phyloP scores from a whole-genome alignment of 2,888 invertebrate genomes.

The Cheilosia impressa region DNA sequence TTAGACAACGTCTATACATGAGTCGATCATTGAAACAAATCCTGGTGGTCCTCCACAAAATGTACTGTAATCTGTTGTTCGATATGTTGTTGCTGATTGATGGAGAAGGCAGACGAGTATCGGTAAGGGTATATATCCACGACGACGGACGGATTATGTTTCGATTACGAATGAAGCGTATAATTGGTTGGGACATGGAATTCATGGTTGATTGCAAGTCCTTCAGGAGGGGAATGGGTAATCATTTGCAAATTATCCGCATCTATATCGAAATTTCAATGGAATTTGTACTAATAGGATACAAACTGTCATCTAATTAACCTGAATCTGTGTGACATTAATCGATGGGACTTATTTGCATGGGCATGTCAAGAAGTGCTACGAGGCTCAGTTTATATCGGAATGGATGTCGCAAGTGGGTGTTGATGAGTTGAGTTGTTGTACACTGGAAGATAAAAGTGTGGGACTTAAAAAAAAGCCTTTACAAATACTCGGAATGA shows the following conservation, averaged over 20 bases:
- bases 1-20: neutral
- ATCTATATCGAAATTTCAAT: conserved; percentile 13
- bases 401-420: too few relatives aligned
- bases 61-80: conserved; percentile 70
- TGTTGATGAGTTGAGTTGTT: too few relatives aligned
- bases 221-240: neutral
- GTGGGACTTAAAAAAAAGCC: too few relatives aligned
- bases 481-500: too few relatives aligned
- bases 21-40: conserved; percentile 41
- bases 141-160: conserved; percentile 69
- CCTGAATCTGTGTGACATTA: conserved; percentile 4
- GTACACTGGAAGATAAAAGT: too few relatives aligned
- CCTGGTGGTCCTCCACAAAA: conserved; percentile 31
- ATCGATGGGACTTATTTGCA: neutral
- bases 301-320: conserved; percentile 13
- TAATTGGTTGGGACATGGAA: conserved; percentile 60
- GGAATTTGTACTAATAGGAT: neutral
- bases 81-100: conserved; percentile 61
- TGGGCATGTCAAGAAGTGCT: neutral
- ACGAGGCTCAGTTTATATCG: too few relatives aligned
- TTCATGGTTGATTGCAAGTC: conserved; percentile 30
- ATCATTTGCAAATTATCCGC: conserved; percentile 23
- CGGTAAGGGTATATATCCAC: conserved; percentile 35
- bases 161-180: conserved; percentile 65
- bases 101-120: conserved; percentile 19